Conservation (phyloP, 1,140 invertebrate species). For the Dreissena rostriformis region DNA sequence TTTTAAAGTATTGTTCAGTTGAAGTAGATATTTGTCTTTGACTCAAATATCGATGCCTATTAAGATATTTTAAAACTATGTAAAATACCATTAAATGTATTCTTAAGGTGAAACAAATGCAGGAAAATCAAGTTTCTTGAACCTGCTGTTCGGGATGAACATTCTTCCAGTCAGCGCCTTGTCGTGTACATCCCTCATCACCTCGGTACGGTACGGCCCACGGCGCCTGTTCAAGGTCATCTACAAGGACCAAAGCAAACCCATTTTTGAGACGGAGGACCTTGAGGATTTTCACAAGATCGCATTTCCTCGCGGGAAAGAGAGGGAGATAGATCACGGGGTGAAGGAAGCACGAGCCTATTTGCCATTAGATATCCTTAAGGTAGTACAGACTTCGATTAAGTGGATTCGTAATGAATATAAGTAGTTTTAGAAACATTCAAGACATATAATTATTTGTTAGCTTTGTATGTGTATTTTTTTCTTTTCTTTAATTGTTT, state of each 20-base stretch:
- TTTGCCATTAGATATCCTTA: constrained; percentile 57
- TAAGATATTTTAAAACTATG: no score
- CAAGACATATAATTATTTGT: no score
- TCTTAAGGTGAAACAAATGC: constrained; percentile 69
- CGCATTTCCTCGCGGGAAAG: constrained; percentile 30
- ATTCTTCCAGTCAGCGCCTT: constrained; percentile 64
- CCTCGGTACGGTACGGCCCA: constrained; percentile 60
- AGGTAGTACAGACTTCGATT: constrained; percentile 25
- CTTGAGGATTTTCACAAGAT: constrained; percentile 16
- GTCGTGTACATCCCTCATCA: constrained; percentile 68
- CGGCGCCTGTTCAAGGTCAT: constrained; percentile 21
- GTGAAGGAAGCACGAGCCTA: constrained; percentile 57
- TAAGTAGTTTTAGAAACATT: no score
- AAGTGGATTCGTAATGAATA: no score
- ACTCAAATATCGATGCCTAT: no score
- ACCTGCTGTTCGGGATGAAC: constrained; percentile 64
- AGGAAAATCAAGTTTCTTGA: constrained; percentile 71
- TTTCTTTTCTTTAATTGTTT: no score
- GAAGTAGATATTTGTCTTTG: no score
- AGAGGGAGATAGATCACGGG: constrained; percentile 42
- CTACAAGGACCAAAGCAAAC: constrained; percentile 26
- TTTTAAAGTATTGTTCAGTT: no score
- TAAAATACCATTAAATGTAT: no score
- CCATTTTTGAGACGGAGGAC: constrained; percentile 3
- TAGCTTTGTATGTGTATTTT: no score